These are phyloP conservation scores for Crematogaster levior DNA, from an alignment of 2,888 invertebrate genomes.

Conservation along the genomic window DNA sequence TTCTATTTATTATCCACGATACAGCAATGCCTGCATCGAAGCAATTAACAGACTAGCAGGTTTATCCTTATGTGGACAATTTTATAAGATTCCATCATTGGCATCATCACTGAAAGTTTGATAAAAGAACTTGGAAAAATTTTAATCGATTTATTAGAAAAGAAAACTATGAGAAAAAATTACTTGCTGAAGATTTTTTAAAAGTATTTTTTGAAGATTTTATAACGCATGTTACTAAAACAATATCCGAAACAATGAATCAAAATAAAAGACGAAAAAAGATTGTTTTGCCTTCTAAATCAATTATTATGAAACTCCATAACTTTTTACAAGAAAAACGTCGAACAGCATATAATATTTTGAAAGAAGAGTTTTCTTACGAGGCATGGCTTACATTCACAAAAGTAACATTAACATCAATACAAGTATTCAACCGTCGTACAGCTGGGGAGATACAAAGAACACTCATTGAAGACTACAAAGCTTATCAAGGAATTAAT, in stretches of 20 bases:
- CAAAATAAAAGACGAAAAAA: slow-evolving; percentile 3
- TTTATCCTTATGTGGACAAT: background rate
- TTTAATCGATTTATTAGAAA: too few species aligned
- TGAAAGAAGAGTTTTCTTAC: background rate
- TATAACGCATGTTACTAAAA: background rate
- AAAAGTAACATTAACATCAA: too few species aligned
- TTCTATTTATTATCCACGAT: too few species aligned
- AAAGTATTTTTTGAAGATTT: background rate
- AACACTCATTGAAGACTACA: background rate
- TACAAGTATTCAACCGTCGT: background rate
- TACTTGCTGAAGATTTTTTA: background rate
- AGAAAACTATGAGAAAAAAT: background rate
- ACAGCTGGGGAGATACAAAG: background rate
- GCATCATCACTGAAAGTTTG: background rate
- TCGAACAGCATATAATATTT: background rate
- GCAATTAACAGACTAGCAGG: background rate
- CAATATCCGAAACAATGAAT: background rate
- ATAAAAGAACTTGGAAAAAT: background rate
- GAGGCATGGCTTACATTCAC: background rate
- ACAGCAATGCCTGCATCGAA: background rate
- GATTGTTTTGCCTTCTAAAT: background rate
- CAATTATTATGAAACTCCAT: slow-evolving; percentile 1
- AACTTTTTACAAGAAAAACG: too few species aligned
- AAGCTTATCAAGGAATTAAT: background rate
- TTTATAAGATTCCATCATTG: background rate